These are phyloP conservation scores for Oostethus manadensis DNA, from an alignment of 2,113 vertebrate species.

Conservation along the genomic window DNA sequence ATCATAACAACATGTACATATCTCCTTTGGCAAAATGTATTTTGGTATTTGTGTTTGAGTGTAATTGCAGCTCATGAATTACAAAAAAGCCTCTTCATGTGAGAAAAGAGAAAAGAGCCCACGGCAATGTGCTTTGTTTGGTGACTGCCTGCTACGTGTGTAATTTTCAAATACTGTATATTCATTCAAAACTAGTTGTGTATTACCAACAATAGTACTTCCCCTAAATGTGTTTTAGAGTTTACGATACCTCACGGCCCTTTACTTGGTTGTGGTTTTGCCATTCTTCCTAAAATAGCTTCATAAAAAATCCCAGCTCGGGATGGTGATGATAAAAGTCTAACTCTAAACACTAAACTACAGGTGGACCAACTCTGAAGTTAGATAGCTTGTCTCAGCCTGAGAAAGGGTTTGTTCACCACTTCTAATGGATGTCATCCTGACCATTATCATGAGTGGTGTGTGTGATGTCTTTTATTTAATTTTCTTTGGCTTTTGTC, in stretches of 20 bases:
- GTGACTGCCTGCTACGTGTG: background rate
- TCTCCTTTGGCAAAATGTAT: too few relatives aligned
- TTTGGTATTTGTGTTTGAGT: background rate
- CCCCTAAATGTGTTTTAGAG: background rate
- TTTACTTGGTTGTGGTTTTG: too few relatives aligned
- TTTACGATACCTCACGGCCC: background rate
- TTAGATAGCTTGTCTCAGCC: too few relatives aligned
- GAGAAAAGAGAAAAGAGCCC: background rate
- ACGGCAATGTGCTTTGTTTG: background rate
- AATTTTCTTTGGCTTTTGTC: too few relatives aligned
- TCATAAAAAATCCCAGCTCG: too few relatives aligned
- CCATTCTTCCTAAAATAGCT: background rate
- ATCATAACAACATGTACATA: background rate
- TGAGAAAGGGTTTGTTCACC: too few relatives aligned
- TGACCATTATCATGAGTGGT: too few relatives aligned
- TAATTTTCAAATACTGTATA: conserved; percentile 1
- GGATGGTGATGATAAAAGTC: too few relatives aligned
- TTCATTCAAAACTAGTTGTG: background rate
- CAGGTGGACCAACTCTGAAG: too few relatives aligned
- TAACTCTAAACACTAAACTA: too few relatives aligned
- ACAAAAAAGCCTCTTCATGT: background rate
- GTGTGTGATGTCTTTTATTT: too few relatives aligned
- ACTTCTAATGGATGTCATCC: too few relatives aligned
- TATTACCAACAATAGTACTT: background rate
- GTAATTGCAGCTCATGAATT: background rate